Percentiles rank a stretch among this genome's conserved stretches.
Conservation (phyloP, 2,888 invertebrate species). For the Lepeophtheirus nordmannii region DNA sequence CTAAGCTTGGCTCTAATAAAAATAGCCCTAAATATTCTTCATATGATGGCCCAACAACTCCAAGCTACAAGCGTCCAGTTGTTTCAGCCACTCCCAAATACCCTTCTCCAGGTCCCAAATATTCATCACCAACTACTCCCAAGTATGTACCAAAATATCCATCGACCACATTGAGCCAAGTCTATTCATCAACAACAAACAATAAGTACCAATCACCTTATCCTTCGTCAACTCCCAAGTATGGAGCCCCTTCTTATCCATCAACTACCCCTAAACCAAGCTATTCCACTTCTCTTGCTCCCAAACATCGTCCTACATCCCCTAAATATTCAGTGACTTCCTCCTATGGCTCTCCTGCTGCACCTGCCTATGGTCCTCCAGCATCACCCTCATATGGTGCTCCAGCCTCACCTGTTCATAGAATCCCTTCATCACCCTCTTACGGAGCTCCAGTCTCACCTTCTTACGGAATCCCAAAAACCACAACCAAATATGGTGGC, state of each 20-base stretch:
- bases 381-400: neutral
- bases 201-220: neutral
- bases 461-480: no score
- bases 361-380: neutral
- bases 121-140: neutral
- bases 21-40: neutral
- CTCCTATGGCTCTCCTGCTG: neutral
- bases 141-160: neutral
- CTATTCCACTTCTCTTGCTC: neutral
- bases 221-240: neutral
- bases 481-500: no score
- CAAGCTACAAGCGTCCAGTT: no score
- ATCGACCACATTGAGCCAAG: neutral
- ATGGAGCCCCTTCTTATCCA: neutral
- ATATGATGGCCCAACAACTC: no score
- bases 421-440: neutral
- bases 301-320: neutral
- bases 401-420: neutral
- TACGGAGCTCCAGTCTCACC: neutral
- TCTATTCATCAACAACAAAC: no score
- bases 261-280: neutral
- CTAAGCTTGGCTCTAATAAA: neutral
- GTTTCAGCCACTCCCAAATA: neutral
- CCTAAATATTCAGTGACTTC: neutral
- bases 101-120: neutral